Evolutionary conservation across 2,888 invertebrate genomes (phyloP), one percentile per base, ranked within the genome.

Genomic region (Aphidoletes aphidimyza): DNA sequence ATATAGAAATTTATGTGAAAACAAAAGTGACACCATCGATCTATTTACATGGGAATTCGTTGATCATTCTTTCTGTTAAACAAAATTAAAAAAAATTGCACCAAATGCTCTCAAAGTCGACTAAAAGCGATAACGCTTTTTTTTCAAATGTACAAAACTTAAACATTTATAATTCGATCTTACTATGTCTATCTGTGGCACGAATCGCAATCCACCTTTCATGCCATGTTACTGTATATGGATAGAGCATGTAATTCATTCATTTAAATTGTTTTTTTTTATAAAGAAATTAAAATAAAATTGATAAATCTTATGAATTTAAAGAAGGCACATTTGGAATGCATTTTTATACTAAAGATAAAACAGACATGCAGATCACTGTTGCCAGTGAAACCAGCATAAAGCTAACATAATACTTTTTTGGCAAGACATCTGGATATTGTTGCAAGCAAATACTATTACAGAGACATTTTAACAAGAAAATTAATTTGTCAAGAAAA

Each of bases 91-190:
- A n/a, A n/a, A 69, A 69, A 69, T 69, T 69, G 69, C 69, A 69
- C 69, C 69, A 30, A 69, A 69, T 69, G 69, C 69, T 69, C 69
- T 69, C 69, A 69, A 69, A 69, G 17, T 30, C 69, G 30, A 11
- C 69, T 69, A 69, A n/a, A n/a, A 69, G 30, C 30, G 14, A 5
- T 30, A 30, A 69, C 22, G 69, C 69, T 69, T 30, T 69, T 69
- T n/a, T n/a, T n/a, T n/a, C 69, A 30, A 69, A 69, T 69, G 69
- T 69, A 69, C 69, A 69, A 69, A 69, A 69, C 69, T 69, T 69
- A 69, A 69, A 54, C n/a, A 69, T 69, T 69, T 30, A 69, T 14
- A 9, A 30, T 26, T 69, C 34, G 69, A 14, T 69, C 30, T n/a
- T n/a, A 26, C n/a, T 69, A 34, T 30, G 1, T 69, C 30, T 69